Percentiles rank a stretch among this genome's conserved stretches.
These are phyloP conservation scores for Anoplopoma fimbria DNA, from an alignment of 2,113 vertebrate genomes.

Conservation along the genomic window DNA sequence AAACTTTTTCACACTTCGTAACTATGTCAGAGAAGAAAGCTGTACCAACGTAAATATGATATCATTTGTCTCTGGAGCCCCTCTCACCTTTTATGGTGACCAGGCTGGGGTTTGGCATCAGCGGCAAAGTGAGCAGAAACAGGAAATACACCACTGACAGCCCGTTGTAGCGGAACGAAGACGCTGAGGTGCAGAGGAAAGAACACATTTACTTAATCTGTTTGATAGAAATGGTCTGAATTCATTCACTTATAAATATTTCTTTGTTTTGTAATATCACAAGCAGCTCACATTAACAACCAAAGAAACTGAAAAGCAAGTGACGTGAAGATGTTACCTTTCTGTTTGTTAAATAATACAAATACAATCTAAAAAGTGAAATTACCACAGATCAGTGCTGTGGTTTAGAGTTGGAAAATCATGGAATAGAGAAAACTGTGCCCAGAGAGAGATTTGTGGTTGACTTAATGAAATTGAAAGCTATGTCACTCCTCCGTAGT, in stretches of 20 bases:
- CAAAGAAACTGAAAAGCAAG: neutral
- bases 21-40: neutral
- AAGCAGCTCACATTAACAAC: neutral
- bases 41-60: neutral
- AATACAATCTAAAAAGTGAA: neutral
- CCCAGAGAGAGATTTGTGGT: neutral
- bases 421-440: neutral
- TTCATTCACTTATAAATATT: neutral
- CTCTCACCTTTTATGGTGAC: constrained; percentile 75
- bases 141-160: constrained; percentile 80
- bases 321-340: no score
- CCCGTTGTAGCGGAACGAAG: constrained; percentile 77
- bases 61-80: neutral
- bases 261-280: neutral
- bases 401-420: neutral
- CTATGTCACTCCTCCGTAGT: neutral
- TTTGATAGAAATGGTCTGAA: neutral
- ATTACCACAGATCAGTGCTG: neutral
- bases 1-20: neutral
- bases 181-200: constrained; percentile 67
- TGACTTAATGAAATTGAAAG: neutral
- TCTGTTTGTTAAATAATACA: neutral
- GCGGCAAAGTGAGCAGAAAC: constrained; percentile 77
- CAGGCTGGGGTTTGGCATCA: constrained; percentile 72
- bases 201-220: neutral